These are phyloP conservation scores for Takifugu ocellatus DNA, from an alignment of 2,797 vertebrate species.

Conservation along the genomic window DNA sequence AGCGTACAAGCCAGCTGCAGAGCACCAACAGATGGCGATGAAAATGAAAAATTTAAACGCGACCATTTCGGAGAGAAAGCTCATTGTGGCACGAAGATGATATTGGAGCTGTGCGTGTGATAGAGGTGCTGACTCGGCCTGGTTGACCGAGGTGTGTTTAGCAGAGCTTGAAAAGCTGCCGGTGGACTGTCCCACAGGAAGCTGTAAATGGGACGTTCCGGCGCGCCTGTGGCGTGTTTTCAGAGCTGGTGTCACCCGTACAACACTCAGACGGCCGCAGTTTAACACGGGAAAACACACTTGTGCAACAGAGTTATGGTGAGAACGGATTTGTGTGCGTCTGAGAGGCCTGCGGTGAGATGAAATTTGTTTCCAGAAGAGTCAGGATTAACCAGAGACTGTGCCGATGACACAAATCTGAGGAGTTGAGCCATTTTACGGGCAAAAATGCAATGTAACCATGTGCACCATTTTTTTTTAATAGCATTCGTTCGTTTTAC, in stretches of 20 bases:
- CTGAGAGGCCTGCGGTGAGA: slow-evolving; percentile 34
- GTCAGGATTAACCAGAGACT: slow-evolving; percentile 12
- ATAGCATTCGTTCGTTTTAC: slow-evolving; percentile 66
- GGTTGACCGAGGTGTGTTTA: slow-evolving; percentile 6
- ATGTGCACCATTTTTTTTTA: slow-evolving; percentile 60
- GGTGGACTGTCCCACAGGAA: slow-evolving; percentile 29
- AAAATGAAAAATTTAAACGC: slow-evolving; percentile 44
- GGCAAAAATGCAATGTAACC: slow-evolving; percentile 18
- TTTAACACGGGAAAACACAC: slow-evolving; percentile 38
- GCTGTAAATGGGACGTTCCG: slow-evolving; percentile 38
- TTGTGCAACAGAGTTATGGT: slow-evolving; percentile 8
- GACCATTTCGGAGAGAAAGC: slow-evolving; percentile 56
- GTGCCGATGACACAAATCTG: slow-evolving; percentile 1
- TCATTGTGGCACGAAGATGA: slow-evolving; percentile 47
- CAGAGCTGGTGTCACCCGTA: slow-evolving; percentile 41
- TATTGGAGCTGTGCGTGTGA: no score
- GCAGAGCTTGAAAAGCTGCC: slow-evolving; percentile 38
- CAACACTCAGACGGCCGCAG: slow-evolving; percentile 60
- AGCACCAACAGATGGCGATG: slow-evolving; percentile 48
- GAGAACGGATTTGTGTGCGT: slow-evolving; percentile 24
- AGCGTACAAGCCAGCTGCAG: slow-evolving; percentile 26
- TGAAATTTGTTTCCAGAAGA: slow-evolving; percentile 13
- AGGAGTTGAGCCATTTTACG: neutral
- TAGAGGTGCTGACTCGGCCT: slow-evolving; percentile 6
- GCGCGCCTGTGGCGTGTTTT: slow-evolving; percentile 40